Conservation (phyloP, 2,888 invertebrate genomes). For the Sthenelais limicola region DNA sequence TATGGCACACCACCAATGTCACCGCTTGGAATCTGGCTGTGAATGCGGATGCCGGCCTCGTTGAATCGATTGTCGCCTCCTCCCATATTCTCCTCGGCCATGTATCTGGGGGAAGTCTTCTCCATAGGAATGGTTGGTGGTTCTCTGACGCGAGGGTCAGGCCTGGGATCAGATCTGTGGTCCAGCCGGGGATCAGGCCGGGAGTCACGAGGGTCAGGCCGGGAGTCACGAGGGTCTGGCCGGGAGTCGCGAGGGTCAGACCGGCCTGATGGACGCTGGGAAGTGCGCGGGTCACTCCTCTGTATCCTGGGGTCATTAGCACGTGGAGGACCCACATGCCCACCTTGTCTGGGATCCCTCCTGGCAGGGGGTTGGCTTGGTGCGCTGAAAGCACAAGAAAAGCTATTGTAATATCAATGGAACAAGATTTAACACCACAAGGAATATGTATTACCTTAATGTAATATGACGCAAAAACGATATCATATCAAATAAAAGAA, state of each 20-base stretch:
- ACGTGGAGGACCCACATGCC: too few species aligned
- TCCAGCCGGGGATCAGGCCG: conserved; percentile 11
- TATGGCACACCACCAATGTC: conserved; percentile 23
- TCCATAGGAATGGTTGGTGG: neutral
- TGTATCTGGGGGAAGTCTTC: neutral
- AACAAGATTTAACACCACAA: too few species aligned
- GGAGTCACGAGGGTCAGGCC: neutral
- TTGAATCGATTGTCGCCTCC: neutral
- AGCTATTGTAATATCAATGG: too few species aligned
- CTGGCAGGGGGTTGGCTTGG: too few species aligned
- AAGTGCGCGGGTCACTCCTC: too few species aligned
- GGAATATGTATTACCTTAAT: too few species aligned
- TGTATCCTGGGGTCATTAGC: too few species aligned
- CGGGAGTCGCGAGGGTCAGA: conserved; percentile 19
- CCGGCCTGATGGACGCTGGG: too few species aligned
- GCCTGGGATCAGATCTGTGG: neutral
- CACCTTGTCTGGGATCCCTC: too few species aligned
- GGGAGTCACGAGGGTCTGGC: conserved; percentile 9
- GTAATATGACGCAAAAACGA: too few species aligned
- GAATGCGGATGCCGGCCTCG: neutral
- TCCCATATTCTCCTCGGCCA: neutral
- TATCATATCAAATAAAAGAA: too few species aligned
- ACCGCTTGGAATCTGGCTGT: neutral
- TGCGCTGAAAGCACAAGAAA: too few species aligned
- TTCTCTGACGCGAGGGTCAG: neutral